phyloP scores from a whole-genome alignment of 37 sponge, comb jelly and placozoan genomes.

The Petrosia ficiformis region DNA sequence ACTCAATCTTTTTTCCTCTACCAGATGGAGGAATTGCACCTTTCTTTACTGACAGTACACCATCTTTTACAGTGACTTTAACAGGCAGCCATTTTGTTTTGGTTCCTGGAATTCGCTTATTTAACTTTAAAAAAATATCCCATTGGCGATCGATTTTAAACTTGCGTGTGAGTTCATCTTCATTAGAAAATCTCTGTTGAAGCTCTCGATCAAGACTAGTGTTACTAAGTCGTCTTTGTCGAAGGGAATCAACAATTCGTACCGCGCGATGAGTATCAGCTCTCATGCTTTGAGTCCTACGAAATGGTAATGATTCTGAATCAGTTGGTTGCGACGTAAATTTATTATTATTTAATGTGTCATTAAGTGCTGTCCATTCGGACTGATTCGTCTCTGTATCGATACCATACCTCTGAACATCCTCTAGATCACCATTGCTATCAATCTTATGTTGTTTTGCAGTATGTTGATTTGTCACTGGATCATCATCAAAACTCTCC shows the following conservation, averaged over 20 bases:
- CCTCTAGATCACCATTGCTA: neutral
- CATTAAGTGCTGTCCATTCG: conserved; percentile 4
- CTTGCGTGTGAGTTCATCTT: conserved; percentile 44
- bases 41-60: conserved; percentile 22
- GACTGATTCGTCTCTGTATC: neutral
- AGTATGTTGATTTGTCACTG: neutral
- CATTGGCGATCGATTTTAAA: conserved; percentile 45
- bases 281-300: conserved; percentile 68
- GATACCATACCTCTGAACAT: neutral
- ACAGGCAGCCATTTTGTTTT: conserved; percentile 81
- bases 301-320: conserved; percentile 49
- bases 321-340: neutral
- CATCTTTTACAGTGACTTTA: conserved; percentile 62
- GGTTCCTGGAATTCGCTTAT: conserved; percentile 51
- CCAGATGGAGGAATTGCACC: conserved; percentile 15
- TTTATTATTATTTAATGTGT: neutral
- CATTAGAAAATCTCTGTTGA: conserved; percentile 1
- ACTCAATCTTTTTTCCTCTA: neutral
- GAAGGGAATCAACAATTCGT: conserved; percentile 54
- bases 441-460: neutral
- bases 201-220: conserved; percentile 39
- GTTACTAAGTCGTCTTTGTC: conserved; percentile 56
- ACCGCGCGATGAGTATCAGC: conserved; percentile 45
- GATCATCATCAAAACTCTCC: conserved; percentile 25
- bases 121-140: conserved; percentile 68